phyloP scores from a whole-genome alignment of 1,140 invertebrate species.

The Calliphora vicina region DNA sequence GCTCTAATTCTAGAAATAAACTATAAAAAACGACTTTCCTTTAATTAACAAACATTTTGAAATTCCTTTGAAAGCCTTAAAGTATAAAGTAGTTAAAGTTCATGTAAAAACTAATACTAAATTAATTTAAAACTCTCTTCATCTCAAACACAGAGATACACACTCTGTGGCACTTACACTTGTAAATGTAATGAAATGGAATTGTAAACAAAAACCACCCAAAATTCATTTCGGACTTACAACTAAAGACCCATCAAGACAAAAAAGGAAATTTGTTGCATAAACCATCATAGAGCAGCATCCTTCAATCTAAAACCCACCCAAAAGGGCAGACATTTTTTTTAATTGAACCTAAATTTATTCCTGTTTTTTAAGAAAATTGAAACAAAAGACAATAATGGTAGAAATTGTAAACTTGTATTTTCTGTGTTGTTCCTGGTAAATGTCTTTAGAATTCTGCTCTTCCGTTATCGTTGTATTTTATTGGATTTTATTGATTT shows the following conservation, averaged over 20 bases:
- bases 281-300: too few species aligned
- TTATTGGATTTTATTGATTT: conserved; percentile 2
- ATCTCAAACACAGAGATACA: too few species aligned
- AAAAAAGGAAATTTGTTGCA: too few species aligned
- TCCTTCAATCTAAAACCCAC: too few species aligned
- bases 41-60: too few species aligned
- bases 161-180: background rate
- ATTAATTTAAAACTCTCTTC: background rate
- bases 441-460: background rate
- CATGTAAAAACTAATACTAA: background rate
- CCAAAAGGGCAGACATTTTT: background rate
- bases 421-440: background rate
- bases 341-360: background rate
- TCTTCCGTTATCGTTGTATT: background rate
- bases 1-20: too few species aligned
- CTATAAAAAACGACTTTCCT: too few species aligned
- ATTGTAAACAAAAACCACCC: background rate
- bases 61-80: background rate
- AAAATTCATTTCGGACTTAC: background rate
- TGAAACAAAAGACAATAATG: background rate
- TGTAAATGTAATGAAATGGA: background rate
- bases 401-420: background rate
- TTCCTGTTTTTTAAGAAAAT: background rate
- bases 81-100: background rate
- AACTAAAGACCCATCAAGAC: background rate